Evolutionary conservation across 2,113 vertebrate species (phyloP), one percentile per base, ranked within the genome.

Genomic region (Indri indri): DNA sequence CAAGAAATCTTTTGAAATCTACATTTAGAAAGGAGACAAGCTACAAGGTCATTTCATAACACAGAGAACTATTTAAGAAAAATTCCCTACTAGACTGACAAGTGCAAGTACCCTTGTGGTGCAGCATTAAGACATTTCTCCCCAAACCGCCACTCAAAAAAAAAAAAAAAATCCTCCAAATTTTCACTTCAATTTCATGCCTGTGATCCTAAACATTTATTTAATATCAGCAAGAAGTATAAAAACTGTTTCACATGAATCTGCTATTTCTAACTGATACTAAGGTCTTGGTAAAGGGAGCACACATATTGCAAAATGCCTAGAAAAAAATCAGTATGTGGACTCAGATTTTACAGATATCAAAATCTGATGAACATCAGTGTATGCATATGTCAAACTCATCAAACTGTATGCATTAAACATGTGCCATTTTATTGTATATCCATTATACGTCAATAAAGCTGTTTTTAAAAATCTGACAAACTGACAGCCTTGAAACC

Each of bases 21-120:
- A 88, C 88, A 88, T 77, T 95, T 42, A 88, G n/a, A 42, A 87
- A 74, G 14, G 25, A 94, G 12, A 91, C 61, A 93, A 88, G 27
- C 12, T 90, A 18, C 30, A 82, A 88, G 27, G 40, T 87, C 32
- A 79, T 77, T 87, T 63, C 45, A 30, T 57, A 66, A 95, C 20
- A 45, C 45, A 14, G n/a, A 73, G 88, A 92, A 90, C 17, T 8
- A 87, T 54, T 54, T 18, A 54, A 54, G 13, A 42, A 42, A 86
- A 91, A 13, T 50, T 89, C 45, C 32, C 54, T 59, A 63, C 22
- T 42, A 88, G 16, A 65, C 22, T 47, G 14, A 61, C 9, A 88
- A 40, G 30, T 27, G 9, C 61, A 77, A 76, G 20, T 45, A 34
- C 8, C 5, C 12, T 6, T 27, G 12, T 8, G 59, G 34, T 27